A percentile compares a stretch with the other conserved stretches of the same genome.
These are phyloP conservation scores for Anodontia alba DNA, from an alignment of 2,888 invertebrate species.

Conservation along the genomic window DNA sequence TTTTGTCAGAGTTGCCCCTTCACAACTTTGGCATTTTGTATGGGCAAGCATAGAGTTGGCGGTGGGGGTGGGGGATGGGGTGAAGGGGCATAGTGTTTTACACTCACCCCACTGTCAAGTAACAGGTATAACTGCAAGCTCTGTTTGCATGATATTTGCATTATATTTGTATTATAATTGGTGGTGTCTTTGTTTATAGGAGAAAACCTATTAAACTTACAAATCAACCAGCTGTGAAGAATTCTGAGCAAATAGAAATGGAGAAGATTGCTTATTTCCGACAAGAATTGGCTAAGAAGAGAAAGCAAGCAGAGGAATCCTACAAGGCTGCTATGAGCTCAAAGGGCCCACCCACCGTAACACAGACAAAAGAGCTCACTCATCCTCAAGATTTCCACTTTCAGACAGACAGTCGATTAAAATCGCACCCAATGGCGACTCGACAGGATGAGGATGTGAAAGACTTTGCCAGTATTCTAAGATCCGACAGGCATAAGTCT, in stretches of 20 bases:
- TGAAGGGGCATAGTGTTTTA: too few species aligned
- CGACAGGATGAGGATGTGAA: slow-evolving; percentile 47
- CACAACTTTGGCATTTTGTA: too few species aligned
- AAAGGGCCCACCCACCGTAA: slow-evolving; percentile 50
- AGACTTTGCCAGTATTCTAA: slow-evolving; percentile 71
- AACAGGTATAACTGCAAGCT: too few species aligned
- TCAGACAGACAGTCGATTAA: slow-evolving; percentile 78
- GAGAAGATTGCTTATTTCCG: slow-evolving; percentile 75
- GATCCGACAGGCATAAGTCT: slow-evolving; percentile 55
- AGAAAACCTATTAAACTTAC: slow-evolving; percentile 59
- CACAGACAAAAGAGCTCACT: slow-evolving; percentile 67
- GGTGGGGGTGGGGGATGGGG: too few species aligned
- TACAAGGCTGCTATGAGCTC: slow-evolving; percentile 66
- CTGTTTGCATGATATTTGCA: too few species aligned
- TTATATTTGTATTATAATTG: too few species aligned
- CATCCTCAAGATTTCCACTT: slow-evolving; percentile 77
- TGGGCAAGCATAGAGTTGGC: too few species aligned
- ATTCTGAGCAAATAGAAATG: slow-evolving; percentile 79
- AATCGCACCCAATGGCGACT: slow-evolving; percentile 62
- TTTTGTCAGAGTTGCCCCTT: too few species aligned
- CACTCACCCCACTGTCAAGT: too few species aligned
- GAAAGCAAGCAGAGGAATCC: slow-evolving; percentile 74
- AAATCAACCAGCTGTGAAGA: slow-evolving; percentile 62
- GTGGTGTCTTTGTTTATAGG: slow-evolving; percentile 34
- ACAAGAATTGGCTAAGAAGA: slow-evolving; percentile 71